Conservation (phyloP, 2,113 vertebrate genomes). For the Diphyllodes magnificus region DNA sequence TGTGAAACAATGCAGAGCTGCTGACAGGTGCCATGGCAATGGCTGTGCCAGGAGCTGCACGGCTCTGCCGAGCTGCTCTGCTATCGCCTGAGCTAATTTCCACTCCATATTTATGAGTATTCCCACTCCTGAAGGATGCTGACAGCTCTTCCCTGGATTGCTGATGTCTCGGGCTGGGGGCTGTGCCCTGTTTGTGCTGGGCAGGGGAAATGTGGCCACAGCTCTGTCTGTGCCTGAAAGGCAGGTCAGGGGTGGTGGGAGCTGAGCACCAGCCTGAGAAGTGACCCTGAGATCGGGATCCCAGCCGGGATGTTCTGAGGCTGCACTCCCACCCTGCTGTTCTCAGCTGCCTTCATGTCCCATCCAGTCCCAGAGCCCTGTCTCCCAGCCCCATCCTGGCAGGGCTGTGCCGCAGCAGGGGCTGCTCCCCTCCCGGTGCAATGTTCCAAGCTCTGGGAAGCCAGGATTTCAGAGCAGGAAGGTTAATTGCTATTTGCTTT, state of each 20-base stretch:
- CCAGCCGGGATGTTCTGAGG: accelerated
- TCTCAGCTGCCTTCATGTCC: background rate
- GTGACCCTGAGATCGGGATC: background rate
- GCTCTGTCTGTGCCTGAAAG: background rate
- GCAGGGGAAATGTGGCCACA: background rate
- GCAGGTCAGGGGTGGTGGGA: background rate
- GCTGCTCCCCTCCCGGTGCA: background rate
- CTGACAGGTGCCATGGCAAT: constrained; percentile 52
- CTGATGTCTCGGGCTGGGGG: accelerated
- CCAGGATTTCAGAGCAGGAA: background rate
- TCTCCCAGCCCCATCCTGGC: background rate
- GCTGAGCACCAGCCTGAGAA: background rate
- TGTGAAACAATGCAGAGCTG: background rate
- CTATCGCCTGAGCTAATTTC: background rate
- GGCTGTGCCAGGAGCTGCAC: background rate
- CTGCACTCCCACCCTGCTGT: accelerated
- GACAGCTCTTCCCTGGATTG: background rate
- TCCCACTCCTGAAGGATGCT: background rate
- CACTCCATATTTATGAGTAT: background rate
- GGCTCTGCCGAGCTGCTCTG: background rate
- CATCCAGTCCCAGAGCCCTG: background rate
- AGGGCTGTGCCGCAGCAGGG: background rate
- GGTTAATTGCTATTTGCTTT: constrained; percentile 26
- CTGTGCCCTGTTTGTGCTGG: background rate
- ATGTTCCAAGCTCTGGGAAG: background rate